A percentile compares a stretch with the other conserved stretches of the same genome.
phyloP scores from a whole-genome alignment of 2,888 invertebrate species.

The Ommatoiulus sabulosus region DNA sequence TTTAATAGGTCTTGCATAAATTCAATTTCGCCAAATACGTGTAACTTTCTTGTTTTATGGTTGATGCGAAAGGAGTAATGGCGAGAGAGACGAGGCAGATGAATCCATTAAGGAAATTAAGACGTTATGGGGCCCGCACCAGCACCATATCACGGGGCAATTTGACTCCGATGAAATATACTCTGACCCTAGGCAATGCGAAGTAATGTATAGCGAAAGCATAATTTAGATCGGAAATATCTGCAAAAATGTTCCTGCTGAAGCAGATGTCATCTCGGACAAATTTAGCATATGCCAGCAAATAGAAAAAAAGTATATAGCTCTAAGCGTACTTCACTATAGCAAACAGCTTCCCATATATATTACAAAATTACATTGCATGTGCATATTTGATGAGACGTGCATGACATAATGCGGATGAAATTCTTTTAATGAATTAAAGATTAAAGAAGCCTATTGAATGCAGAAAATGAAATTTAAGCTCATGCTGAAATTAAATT shows the following conservation, averaged over 20 bases:
- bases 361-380: no score
- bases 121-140: background rate
- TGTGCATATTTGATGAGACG: no score
- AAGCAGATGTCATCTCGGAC: background rate
- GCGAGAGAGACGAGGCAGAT: constrained; percentile 22
- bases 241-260: background rate
- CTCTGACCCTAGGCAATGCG: background rate
- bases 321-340: no score
- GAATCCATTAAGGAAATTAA: constrained; percentile 42
- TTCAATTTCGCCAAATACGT: constrained; percentile 46
- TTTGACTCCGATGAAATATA: background rate
- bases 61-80: constrained; percentile 42
- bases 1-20: constrained; percentile 43
- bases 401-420: no score
- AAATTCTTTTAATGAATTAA: no score
- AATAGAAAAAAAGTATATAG: no score
- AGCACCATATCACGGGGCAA: background rate
- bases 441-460: no score
- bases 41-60: constrained; percentile 48
- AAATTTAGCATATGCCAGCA: background rate
- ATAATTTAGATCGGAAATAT: background rate
- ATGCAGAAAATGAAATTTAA: no score
- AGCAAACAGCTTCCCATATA: no score
- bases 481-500: background rate
- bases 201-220: background rate